Evolutionary conservation across 2,888 invertebrate genomes (phyloP).

Genomic region (Napeogenes sylphis): DNA sequence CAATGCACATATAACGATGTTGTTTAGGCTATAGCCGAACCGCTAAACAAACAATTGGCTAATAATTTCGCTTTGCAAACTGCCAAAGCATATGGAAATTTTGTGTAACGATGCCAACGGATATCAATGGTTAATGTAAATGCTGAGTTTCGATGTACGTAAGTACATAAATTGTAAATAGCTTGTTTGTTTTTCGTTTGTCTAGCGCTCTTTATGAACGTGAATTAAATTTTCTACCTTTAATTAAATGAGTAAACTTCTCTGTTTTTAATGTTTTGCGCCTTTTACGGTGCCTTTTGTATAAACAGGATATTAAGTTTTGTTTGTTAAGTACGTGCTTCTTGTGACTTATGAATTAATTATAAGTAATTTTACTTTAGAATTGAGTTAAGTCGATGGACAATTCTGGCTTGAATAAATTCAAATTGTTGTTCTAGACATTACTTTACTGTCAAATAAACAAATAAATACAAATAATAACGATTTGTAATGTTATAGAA

Average conservation of each 20-base stretch:
- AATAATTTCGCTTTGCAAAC: slow-evolving; percentile 58
- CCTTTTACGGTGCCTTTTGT: slow-evolving; percentile 8
- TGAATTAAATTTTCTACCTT: slow-evolving; percentile 30
- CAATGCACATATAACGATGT: slow-evolving; percentile 47
- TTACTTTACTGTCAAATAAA: too few species aligned
- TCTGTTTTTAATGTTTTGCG: slow-evolving; percentile 11
- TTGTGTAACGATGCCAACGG: slow-evolving; percentile 46
- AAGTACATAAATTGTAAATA: slow-evolving; percentile 34
- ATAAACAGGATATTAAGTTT: slow-evolving; percentile 11
- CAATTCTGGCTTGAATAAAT: too few species aligned
- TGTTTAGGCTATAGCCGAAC: slow-evolving; percentile 46
- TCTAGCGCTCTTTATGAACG: slow-evolving; percentile 25
- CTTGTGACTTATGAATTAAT: slow-evolving; percentile 9
- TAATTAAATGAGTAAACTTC: slow-evolving; percentile 36
- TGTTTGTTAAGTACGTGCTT: slow-evolving; percentile 6
- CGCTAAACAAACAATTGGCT: slow-evolving; percentile 58
- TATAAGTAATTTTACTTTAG: neutral
- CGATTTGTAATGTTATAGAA: too few species aligned
- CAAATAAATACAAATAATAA: too few species aligned
- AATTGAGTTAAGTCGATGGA: neutral
- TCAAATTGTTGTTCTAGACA: too few species aligned
- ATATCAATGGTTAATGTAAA: slow-evolving; percentile 59
- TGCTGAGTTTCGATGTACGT: slow-evolving; percentile 44
- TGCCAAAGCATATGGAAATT: slow-evolving; percentile 60
- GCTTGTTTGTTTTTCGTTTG: slow-evolving; percentile 36